Conservation (phyloP, 2,113 vertebrate species). For the Xiphophorus hellerii region DNA sequence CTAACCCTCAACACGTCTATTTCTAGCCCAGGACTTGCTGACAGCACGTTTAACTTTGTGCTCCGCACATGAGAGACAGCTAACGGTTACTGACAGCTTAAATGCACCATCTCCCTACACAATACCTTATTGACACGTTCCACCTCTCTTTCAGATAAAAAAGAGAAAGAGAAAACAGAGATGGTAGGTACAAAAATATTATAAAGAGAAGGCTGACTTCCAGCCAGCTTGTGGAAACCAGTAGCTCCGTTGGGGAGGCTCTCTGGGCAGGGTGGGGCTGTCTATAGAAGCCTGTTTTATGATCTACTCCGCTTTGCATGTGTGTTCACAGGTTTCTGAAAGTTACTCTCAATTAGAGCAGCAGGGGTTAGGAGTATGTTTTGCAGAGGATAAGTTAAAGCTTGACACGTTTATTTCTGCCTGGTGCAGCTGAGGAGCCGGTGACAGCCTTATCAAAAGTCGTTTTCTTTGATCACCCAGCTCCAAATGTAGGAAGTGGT, state of each 20-base stretch:
- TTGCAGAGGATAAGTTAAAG: slow-evolving; percentile 74
- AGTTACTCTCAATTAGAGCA: slow-evolving; percentile 77
- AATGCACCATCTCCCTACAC: slow-evolving; percentile 55
- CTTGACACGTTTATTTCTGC: slow-evolving; percentile 75
- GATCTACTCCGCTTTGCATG: slow-evolving; percentile 65
- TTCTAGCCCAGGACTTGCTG: slow-evolving; percentile 72
- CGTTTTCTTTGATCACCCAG: slow-evolving; percentile 76
- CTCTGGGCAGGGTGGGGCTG: slow-evolving; percentile 34
- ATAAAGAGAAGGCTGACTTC: slow-evolving; percentile 52
- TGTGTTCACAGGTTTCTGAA: slow-evolving; percentile 72
- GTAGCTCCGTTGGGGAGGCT: slow-evolving; percentile 44
- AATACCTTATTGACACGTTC: slow-evolving; percentile 58
- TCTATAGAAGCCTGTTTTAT: slow-evolving; percentile 68
- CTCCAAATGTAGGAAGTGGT: slow-evolving; percentile 73
- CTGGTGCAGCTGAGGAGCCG: slow-evolving; percentile 67
- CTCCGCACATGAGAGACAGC: slow-evolving; percentile 73
- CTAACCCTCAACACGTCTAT: slow-evolving; percentile 75
- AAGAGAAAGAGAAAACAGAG: slow-evolving; percentile 12
- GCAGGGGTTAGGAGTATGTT: slow-evolving; percentile 67
- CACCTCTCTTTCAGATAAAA: slow-evolving; percentile 35
- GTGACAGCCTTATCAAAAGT: slow-evolving; percentile 78
- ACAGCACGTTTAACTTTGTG: slow-evolving; percentile 78
- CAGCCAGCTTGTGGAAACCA: slow-evolving; percentile 60
- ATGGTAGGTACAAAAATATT: slow-evolving; percentile 44
- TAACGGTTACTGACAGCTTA: slow-evolving; percentile 71